These are phyloP conservation scores for Drosophila saltans DNA, from an alignment of 1,140 invertebrate genomes.

Conservation along the genomic window DNA sequence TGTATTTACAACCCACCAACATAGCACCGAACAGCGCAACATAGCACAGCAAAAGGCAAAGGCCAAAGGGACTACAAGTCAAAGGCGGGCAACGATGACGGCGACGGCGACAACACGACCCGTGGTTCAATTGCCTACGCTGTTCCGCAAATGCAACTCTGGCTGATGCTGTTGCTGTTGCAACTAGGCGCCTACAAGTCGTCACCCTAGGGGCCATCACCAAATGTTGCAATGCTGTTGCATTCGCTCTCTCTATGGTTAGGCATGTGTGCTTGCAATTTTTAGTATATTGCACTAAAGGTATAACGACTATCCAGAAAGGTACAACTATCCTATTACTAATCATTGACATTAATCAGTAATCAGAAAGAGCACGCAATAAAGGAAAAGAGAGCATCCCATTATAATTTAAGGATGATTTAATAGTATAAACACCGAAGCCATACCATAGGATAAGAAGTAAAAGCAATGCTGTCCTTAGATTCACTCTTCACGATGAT, in stretches of 20 bases:
- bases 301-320: background rate
- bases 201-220: conserved; percentile 12
- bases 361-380: too few relatives aligned
- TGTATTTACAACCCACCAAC: conserved; percentile 61
- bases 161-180: conserved; percentile 17
- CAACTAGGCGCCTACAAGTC: background rate
- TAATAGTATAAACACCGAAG: too few relatives aligned
- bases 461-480: too few relatives aligned
- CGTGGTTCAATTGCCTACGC: conserved; percentile 54
- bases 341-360: too few relatives aligned
- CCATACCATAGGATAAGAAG: too few relatives aligned
- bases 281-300: background rate
- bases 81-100: background rate
- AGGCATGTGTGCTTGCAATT: background rate
- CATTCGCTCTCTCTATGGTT: background rate
- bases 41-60: background rate
- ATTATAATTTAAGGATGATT: too few relatives aligned
- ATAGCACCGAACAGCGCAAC: conserved; percentile 25
- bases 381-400: too few relatives aligned
- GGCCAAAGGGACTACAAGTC: background rate
- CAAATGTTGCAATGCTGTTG: conserved; percentile 48
- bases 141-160: background rate
- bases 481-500: too few relatives aligned
- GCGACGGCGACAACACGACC: conserved; percentile 25
- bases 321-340: background rate